Evolutionary conservation across 2,113 vertebrate species (phyloP).

Genomic region (Labrus mixtus): DNA sequence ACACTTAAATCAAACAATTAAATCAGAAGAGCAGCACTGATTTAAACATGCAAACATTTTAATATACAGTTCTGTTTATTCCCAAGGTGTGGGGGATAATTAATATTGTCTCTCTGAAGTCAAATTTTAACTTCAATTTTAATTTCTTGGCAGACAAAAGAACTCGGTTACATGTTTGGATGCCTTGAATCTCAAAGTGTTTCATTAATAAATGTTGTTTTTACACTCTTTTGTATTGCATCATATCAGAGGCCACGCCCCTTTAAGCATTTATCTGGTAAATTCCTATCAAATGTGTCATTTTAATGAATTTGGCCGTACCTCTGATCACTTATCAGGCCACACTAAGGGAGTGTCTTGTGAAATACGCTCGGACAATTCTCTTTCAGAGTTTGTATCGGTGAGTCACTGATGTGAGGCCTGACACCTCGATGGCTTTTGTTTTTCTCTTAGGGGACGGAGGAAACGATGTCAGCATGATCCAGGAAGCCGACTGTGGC

Average conservation of each 20-base stretch:
- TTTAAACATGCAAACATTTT: no score
- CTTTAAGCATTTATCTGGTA: neutral
- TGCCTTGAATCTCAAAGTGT: no score
- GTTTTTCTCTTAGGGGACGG: constrained; percentile 91
- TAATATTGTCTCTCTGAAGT: no score
- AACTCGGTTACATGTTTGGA: no score
- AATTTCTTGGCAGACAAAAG: no score
- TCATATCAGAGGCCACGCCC: neutral
- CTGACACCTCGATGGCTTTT: constrained; percentile 73
- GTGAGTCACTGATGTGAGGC: constrained; percentile 62
- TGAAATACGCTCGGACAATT: constrained; percentile 9
- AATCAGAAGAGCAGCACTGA: no score
- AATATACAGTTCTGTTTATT: no score
- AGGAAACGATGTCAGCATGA: constrained; percentile 99
- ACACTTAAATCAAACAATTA: no score
- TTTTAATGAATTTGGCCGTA: neutral
- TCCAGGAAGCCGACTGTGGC: constrained; percentile 98
- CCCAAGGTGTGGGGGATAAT: no score
- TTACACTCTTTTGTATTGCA: neutral
- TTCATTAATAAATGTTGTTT: neutral
- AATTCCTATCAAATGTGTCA: neutral
- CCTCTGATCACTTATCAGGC: constrained; percentile 10
- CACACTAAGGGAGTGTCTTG: constrained; percentile 33
- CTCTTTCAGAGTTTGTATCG: neutral
- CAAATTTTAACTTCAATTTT: no score